Conservation (phyloP, 2,797 vertebrate species). For the Phalloptychus januarius region DNA sequence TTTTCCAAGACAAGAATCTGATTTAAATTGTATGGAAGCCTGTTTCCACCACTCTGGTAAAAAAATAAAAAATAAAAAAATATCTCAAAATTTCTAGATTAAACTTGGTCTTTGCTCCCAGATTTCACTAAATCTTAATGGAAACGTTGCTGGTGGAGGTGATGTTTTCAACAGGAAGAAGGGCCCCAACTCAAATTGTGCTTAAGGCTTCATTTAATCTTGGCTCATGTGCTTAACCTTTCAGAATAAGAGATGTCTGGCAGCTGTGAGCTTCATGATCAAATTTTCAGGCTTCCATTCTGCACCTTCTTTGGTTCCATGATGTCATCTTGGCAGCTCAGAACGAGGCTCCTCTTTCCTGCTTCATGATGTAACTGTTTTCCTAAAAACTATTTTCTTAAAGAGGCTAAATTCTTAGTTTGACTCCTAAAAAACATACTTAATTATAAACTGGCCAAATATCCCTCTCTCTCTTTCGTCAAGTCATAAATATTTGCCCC, state of each 20-base stretch:
- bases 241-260: background rate
- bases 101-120: background rate
- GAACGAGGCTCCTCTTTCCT: background rate
- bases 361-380: background rate
- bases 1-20: background rate
- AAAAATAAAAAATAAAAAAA: too few relatives aligned
- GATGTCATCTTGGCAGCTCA: background rate
- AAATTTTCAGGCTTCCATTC: background rate
- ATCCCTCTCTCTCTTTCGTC: background rate
- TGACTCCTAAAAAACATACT: background rate
- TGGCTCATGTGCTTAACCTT: background rate
- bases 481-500: background rate
- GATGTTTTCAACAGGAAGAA: background rate
- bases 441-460: background rate
- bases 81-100: too few relatives aligned
- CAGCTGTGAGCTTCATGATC: background rate
- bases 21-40: too few relatives aligned
- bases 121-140: background rate
- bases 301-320: background rate
- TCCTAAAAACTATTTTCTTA: background rate
- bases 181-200: background rate
- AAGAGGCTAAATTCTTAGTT: background rate
- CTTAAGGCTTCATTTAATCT: background rate
- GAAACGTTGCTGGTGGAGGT: background rate
- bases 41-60: too few relatives aligned